Evolutionary conservation across 2,113 vertebrate species (phyloP).

Genomic region (Ploceus nigricollis): DNA sequence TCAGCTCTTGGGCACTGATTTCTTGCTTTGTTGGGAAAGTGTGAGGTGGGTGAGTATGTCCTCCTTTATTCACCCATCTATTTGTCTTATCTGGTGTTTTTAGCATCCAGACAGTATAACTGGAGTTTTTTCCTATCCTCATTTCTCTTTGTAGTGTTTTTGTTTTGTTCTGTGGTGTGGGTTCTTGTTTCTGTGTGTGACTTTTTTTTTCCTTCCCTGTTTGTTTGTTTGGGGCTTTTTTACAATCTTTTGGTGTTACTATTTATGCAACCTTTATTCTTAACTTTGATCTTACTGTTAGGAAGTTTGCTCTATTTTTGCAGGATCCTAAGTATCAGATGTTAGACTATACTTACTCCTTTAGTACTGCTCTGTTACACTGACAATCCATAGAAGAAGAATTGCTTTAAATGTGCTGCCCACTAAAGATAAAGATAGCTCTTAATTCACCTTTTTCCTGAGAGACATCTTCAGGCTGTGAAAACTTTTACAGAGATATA

Average conservation of each 20-base stretch:
- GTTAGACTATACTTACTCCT: background rate
- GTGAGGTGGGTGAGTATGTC: background rate
- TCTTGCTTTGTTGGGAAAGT: background rate
- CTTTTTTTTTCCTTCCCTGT: background rate
- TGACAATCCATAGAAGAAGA: background rate
- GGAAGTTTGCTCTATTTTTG: background rate
- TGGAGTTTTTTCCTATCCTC: background rate
- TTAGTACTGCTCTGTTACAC: background rate
- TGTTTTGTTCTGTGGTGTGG: background rate
- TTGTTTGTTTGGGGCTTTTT: accelerated
- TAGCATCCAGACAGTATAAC: background rate
- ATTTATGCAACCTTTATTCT: background rate
- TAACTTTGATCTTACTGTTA: background rate
- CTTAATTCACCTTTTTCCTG: background rate
- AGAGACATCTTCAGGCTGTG: background rate
- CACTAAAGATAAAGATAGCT: background rate
- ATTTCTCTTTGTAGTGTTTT: background rate
- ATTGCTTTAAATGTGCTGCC: background rate
- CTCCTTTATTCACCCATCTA: background rate
- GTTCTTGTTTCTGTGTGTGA: background rate
- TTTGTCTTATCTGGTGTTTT: background rate
- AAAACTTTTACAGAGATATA: background rate
- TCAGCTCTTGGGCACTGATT: background rate
- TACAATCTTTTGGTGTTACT: background rate
- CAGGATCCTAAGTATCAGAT: background rate